phyloP scores from a whole-genome alignment of 2,113 vertebrate genomes.

The Balaenoptera acutorostrata region DNA sequence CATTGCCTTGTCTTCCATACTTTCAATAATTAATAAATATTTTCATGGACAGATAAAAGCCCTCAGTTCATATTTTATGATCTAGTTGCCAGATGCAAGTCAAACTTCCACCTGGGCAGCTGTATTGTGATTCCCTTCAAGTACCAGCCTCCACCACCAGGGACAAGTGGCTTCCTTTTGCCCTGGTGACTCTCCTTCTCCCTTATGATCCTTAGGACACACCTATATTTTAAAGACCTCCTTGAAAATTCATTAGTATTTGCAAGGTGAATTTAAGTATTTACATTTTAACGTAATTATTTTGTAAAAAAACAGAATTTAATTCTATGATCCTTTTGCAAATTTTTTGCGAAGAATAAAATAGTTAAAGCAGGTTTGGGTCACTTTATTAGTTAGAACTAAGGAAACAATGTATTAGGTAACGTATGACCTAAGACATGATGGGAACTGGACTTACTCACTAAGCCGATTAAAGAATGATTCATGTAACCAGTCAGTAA shows the following conservation, averaged over 20 bases:
- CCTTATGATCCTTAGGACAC: background rate
- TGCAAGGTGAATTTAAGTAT: slow-evolving; percentile 24
- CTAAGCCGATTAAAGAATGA: background rate
- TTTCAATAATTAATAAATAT: slow-evolving; percentile 21
- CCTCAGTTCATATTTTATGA: background rate
- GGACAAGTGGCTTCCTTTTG: background rate
- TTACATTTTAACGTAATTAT: background rate
- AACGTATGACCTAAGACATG: background rate
- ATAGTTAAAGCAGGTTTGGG: background rate
- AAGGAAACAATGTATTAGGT: background rate
- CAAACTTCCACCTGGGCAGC: background rate
- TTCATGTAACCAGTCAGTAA: background rate
- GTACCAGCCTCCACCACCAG: background rate
- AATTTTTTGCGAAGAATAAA: background rate
- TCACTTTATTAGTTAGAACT: background rate
- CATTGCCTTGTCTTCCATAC: background rate
- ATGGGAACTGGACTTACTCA: background rate
- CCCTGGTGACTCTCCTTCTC: background rate
- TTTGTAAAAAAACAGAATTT: slow-evolving; percentile 1
- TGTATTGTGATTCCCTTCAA: background rate
- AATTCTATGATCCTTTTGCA: background rate
- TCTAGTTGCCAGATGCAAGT: background rate
- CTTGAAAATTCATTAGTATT: background rate
- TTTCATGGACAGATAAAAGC: background rate
- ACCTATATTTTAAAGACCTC: background rate